Evolutionary conservation across 2,113 vertebrate genomes (phyloP).

Genomic region (Typhlomys cinereus): DNA sequence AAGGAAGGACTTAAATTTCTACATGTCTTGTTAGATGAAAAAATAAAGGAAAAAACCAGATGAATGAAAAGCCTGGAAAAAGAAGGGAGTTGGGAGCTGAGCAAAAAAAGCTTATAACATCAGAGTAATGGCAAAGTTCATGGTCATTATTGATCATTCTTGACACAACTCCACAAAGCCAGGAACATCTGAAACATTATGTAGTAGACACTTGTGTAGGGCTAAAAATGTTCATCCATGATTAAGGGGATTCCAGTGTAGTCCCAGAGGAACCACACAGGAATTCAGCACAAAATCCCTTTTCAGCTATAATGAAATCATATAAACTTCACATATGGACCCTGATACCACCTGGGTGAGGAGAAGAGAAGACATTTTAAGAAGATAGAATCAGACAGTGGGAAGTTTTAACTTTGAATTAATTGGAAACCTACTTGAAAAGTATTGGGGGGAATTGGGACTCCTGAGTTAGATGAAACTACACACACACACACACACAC

Average conservation of each 20-base stretch:
- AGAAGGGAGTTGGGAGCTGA: background rate
- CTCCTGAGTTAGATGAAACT: conserved; percentile 2
- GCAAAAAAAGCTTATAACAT: background rate
- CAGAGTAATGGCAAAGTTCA: conserved; percentile 11
- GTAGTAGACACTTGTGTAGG: background rate
- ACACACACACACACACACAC: no score
- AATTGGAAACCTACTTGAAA: conserved; percentile 16
- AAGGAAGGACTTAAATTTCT: background rate
- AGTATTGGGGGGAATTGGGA: background rate
- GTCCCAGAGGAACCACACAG: background rate
- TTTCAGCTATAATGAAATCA: background rate
- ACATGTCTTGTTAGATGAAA: background rate
- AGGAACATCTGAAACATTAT: background rate
- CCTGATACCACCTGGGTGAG: background rate
- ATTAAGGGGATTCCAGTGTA: background rate
- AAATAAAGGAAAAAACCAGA: background rate
- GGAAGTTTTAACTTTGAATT: conserved; percentile 40
- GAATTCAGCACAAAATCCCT: background rate
- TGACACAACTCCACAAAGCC: background rate
- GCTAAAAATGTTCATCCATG: background rate
- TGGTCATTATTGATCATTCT: background rate
- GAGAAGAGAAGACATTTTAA: conserved; percentile 25
- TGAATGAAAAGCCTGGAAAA: background rate
- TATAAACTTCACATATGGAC: background rate
- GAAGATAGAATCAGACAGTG: background rate